Conservation (phyloP, 1,140 invertebrate species). For the Drosophila virilis region DNA sequence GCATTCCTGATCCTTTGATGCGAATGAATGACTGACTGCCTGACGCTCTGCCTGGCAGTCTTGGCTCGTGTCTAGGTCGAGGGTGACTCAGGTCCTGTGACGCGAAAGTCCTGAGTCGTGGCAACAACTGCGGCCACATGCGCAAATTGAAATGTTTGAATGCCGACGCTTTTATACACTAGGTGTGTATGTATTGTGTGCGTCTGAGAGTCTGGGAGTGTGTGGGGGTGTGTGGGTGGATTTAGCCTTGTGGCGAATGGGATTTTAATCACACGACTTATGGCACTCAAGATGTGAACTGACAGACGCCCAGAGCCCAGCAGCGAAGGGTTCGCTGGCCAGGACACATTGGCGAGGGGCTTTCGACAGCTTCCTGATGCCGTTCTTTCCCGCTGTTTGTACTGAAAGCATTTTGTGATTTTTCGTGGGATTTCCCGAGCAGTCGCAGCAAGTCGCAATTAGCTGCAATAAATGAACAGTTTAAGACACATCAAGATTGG, state of each 20-base stretch:
- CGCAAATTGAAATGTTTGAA: conserved; percentile 84
- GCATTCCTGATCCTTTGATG: conserved; percentile 84
- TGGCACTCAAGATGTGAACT: conserved; percentile 83
- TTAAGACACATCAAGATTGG: conserved; percentile 48
- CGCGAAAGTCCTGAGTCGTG: conserved; percentile 6
- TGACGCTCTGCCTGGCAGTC: conserved; percentile 27
- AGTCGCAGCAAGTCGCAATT: conserved; percentile 73
- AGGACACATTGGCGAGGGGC: conserved; percentile 15
- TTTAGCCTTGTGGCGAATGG: conserved; percentile 83
- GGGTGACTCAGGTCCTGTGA: conserved; percentile 49
- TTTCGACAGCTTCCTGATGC: conserved; percentile 67
- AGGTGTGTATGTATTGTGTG: not conserved
- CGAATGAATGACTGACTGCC: conserved; percentile 74
- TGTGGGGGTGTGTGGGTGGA: conserved; percentile 47
- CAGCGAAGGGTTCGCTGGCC: conserved; percentile 58
- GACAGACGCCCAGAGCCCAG: conserved; percentile 64
- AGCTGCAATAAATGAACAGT: conserved; percentile 84
- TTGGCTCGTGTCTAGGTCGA: conserved; percentile 53
- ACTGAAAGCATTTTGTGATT: conserved; percentile 81
- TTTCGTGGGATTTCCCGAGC: conserved; percentile 67
- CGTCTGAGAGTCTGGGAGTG: conserved; percentile 29
- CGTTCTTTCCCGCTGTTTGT: conserved; percentile 13
- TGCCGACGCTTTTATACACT: conserved; percentile 50
- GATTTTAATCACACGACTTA: conserved; percentile 84
- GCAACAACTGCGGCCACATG: conserved; percentile 64